phyloP scores from a whole-genome alignment of 2,113 vertebrate genomes.

The Butastur rufipennis region DNA sequence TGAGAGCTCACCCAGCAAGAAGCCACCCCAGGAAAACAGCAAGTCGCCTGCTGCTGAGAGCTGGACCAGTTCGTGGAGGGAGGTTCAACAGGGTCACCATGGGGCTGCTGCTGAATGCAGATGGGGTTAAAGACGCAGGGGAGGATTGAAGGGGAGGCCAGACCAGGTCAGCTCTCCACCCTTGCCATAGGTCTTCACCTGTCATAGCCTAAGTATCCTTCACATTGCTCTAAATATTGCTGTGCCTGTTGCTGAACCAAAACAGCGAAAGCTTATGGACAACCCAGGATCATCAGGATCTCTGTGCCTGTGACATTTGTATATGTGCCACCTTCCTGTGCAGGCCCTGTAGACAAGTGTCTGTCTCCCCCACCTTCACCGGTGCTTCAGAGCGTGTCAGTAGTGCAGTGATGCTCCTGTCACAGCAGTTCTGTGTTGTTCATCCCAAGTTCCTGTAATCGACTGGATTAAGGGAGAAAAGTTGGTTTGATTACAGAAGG shows the following conservation, averaged over 20 bases:
- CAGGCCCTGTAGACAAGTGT: neutral
- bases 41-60: neutral
- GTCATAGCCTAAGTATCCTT: neutral
- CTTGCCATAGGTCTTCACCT: neutral
- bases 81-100: neutral
- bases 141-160: neutral
- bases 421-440: neutral
- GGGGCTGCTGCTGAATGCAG: neutral
- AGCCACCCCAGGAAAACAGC: neutral
- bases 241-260: neutral
- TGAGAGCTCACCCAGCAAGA: neutral
- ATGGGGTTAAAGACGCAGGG: neutral
- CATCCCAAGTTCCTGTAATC: neutral
- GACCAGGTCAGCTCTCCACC: neutral
- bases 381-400: neutral
- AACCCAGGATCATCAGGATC: neutral
- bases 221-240: neutral
- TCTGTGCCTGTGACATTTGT: neutral
- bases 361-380: neutral
- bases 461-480: neutral
- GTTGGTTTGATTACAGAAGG: neutral
- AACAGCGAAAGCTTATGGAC: neutral
- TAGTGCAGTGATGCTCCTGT: neutral
- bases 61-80: neutral
- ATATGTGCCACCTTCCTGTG: rapidly evolving